A percentile compares a stretch with the other conserved stretches of the same genome.
Conservation (phyloP, 2,113 vertebrate genomes). For the Aptenodytes patagonicus region DNA sequence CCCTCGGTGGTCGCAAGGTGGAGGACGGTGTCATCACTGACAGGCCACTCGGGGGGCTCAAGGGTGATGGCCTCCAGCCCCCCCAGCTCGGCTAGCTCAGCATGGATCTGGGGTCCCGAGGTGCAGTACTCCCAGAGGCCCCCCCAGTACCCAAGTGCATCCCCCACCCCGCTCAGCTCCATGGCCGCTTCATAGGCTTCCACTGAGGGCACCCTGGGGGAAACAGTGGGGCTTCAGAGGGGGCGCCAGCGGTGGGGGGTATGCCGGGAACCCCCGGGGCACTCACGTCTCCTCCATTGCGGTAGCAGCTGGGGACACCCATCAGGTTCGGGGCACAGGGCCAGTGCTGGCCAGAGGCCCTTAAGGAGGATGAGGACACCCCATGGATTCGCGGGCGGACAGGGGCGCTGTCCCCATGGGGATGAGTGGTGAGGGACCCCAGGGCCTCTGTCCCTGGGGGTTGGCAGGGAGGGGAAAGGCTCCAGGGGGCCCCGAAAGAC, state of each 20-base stretch:
- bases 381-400: too few species aligned
- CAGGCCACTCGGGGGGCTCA: too few species aligned
- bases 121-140: constrained; percentile 72
- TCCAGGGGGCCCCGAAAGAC: not conserved
- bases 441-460: too few species aligned
- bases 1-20: too few species aligned
- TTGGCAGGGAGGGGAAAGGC: not conserved
- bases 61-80: too few species aligned
- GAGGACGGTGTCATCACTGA: too few species aligned
- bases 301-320: not conserved
- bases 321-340: not conserved
- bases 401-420: not conserved
- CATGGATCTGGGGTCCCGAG: too few species aligned
- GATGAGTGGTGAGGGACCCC: not conserved
- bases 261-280: not conserved
- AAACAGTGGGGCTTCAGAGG: not conserved
- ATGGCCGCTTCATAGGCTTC: constrained; percentile 77
- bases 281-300: not conserved
- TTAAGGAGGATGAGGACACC: not conserved
- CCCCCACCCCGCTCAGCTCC: constrained; percentile 82
- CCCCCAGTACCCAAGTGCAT: constrained; percentile 81
- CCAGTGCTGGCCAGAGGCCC: not conserved
- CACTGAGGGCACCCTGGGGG: constrained; percentile 35
- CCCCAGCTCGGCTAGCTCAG: too few species aligned
- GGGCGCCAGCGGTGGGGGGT: not conserved